phyloP scores from a whole-genome alignment of 2,113 vertebrate genomes.

The Colistium nudipinnis region DNA sequence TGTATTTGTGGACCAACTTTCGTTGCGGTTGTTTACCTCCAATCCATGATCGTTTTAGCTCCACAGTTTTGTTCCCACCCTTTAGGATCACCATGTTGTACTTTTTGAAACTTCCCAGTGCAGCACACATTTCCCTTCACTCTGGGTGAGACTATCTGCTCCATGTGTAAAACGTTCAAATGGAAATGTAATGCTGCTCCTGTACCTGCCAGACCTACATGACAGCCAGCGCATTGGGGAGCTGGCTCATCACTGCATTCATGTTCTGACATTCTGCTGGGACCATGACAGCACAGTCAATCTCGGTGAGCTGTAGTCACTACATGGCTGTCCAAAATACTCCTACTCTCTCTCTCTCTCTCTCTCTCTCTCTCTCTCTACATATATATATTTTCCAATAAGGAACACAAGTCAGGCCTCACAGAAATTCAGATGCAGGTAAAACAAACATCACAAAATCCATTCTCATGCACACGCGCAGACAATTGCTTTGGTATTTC shows the following conservation, averaged over 20 bases:
- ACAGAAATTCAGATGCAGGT: slow-evolving; percentile 17
- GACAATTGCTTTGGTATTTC: slow-evolving; percentile 30
- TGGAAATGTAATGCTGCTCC: slow-evolving; percentile 26
- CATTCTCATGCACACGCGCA: slow-evolving; percentile 16
- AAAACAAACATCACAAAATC: slow-evolving; percentile 41
- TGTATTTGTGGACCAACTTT: not conserved
- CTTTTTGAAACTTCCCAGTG: slow-evolving; percentile 5
- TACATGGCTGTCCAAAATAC: slow-evolving; percentile 41
- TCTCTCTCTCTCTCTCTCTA: too few species aligned
- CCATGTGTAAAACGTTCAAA: slow-evolving; percentile 48
- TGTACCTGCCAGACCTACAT: slow-evolving; percentile 49
- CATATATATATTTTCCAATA: slow-evolving; percentile 18
- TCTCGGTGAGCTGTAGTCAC: slow-evolving; percentile 49
- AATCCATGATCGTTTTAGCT: not conserved
- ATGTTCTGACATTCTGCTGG: slow-evolving; percentile 37
- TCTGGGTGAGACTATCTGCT: slow-evolving; percentile 22
- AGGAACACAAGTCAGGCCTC: slow-evolving; percentile 22
- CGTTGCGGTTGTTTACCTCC: not conserved
- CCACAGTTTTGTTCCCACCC: not conserved
- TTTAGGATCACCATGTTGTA: not conserved
- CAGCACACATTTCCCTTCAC: slow-evolving; percentile 26
- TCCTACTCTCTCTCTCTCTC: slow-evolving; percentile 35
- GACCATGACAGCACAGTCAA: slow-evolving; percentile 42
- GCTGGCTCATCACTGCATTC: slow-evolving; percentile 46
- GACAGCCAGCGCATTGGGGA: slow-evolving; percentile 47